These are phyloP conservation scores for Acleris emargana DNA, from an alignment of 2,888 invertebrate genomes.

Conservation along the genomic window DNA sequence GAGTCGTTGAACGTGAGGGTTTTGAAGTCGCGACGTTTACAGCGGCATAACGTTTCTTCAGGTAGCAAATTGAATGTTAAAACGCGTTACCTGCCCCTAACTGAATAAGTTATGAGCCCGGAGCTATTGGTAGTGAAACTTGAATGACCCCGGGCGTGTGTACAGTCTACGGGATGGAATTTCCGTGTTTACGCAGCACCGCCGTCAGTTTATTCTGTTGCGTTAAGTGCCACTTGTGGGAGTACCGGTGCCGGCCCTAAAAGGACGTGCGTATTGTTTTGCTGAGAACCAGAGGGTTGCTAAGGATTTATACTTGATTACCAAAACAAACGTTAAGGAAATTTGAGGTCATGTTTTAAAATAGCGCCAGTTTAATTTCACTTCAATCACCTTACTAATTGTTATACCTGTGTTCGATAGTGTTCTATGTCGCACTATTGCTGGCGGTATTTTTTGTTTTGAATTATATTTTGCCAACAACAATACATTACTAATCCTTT, in stretches of 20 bases:
- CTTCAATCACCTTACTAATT: too few relatives aligned
- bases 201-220: conserved; percentile 55
- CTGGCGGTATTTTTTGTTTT: too few relatives aligned
- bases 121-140: conserved; percentile 80
- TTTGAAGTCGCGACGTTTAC: conserved; percentile 54
- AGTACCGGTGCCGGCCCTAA: conserved; percentile 45
- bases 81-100: conserved; percentile 75
- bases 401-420: too few relatives aligned
- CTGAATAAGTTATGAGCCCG: conserved; percentile 78
- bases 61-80: conserved; percentile 79
- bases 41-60: conserved; percentile 66
- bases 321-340: conserved; percentile 28
- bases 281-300: conserved; percentile 40
- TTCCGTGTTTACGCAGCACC: conserved; percentile 65
- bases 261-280: conserved; percentile 46
- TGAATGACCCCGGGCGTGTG: conserved; percentile 73
- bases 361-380: too few relatives aligned
- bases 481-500: too few relatives aligned
- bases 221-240: conserved; percentile 58
- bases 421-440: too few relatives aligned
- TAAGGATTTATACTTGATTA: conserved; percentile 37
- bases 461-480: too few relatives aligned
- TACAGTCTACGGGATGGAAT: conserved; percentile 65
- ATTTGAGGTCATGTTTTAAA: neutral
- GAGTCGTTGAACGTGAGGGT: conserved; percentile 40